Conservation (phyloP, 1,140 invertebrate species). For the Zaprionus africanus region DNA sequence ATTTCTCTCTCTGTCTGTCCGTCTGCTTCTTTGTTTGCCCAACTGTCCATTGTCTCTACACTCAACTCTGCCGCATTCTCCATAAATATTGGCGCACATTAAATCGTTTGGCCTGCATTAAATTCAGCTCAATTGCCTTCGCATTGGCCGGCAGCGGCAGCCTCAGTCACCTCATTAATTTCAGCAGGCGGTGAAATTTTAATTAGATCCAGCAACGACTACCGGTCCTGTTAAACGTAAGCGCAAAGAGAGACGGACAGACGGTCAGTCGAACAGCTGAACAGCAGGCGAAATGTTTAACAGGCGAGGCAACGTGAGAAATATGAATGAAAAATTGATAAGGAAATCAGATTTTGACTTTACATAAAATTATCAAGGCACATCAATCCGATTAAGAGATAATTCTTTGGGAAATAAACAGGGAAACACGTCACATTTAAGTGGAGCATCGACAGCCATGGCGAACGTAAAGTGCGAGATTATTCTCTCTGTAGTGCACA, state of each 20-base stretch:
- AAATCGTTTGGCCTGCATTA: constrained; percentile 47
- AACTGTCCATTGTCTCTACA: constrained; percentile 10
- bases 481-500: not conserved
- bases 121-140: constrained; percentile 48
- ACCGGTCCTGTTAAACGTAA: not conserved
- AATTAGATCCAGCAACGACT: constrained; percentile 50
- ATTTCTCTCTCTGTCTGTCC: not conserved
- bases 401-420: not conserved
- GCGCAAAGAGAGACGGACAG: not conserved
- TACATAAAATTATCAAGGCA: not conserved
- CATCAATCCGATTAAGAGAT: not conserved
- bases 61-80: not conserved
- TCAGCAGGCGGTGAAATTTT: constrained; percentile 57
- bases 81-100: constrained; percentile 48
- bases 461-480: fast-evolving
- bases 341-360: not conserved
- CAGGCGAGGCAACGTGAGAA: not conserved
- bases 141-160: constrained; percentile 11
- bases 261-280: not conserved
- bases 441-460: not conserved
- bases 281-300: not conserved
- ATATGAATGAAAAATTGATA: constrained; percentile 1
- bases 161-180: constrained; percentile 52
- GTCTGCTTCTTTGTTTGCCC: constrained; percentile 46
- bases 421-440: not conserved